phyloP scores from a whole-genome alignment of 1,140 invertebrate genomes.

The Magallana angulata region DNA sequence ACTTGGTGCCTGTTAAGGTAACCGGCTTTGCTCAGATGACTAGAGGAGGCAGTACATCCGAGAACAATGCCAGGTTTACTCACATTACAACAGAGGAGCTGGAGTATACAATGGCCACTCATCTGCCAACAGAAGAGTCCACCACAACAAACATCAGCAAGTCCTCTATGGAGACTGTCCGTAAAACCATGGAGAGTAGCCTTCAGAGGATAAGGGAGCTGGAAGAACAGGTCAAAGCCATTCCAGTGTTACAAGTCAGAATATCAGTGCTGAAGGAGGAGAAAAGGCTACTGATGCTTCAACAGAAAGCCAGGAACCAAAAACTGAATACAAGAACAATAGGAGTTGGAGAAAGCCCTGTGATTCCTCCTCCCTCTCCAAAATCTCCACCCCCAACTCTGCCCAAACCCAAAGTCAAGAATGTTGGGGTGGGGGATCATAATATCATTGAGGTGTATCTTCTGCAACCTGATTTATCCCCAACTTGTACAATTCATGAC shows the following conservation, averaged over 20 bases:
- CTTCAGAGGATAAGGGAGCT: slow-evolving; percentile 88
- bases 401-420: slow-evolving; percentile 66
- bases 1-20: slow-evolving; percentile 30
- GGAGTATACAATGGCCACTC: slow-evolving; percentile 70
- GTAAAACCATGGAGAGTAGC: slow-evolving; percentile 88
- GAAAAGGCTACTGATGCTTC: slow-evolving; percentile 84
- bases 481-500: slow-evolving; percentile 63
- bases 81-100: slow-evolving; percentile 72
- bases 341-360: slow-evolving; percentile 75
- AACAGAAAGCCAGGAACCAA: slow-evolving; percentile 79
- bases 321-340: slow-evolving; percentile 70
- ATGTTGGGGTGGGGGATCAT: slow-evolving; percentile 74
- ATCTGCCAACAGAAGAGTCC: slow-evolving; percentile 68
- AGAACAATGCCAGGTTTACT: slow-evolving; percentile 53
- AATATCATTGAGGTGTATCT: slow-evolving; percentile 72
- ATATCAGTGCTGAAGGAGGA: slow-evolving; percentile 87
- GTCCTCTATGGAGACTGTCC: slow-evolving; percentile 66
- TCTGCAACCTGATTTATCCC: slow-evolving; percentile 69
- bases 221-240: slow-evolving; percentile 90
- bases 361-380: slow-evolving; percentile 42
- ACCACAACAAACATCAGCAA: slow-evolving; percentile 69
- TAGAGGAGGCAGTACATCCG: slow-evolving; percentile 4
- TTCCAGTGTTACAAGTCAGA: slow-evolving; percentile 89
- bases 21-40: not conserved
- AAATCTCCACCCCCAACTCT: slow-evolving; percentile 66